Evolutionary conservation across 2,113 vertebrate species (phyloP).

Genomic region (Oncorhynchus tshawytscha): DNA sequence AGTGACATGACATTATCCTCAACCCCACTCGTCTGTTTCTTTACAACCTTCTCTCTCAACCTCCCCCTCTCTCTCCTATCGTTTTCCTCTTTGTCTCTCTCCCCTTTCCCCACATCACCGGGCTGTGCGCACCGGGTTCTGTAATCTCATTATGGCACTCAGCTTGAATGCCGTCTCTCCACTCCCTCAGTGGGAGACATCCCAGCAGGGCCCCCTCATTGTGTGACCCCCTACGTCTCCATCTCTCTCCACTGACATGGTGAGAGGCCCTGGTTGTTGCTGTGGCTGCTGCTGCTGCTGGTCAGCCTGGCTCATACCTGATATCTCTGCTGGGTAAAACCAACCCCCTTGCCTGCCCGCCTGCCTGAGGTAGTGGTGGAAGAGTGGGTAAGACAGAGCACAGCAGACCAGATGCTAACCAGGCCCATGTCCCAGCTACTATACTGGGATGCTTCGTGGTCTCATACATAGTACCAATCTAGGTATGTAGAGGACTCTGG

Average conservation of each 20-base stretch:
- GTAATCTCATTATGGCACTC: too few relatives aligned
- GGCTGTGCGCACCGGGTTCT: too few relatives aligned
- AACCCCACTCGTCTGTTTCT: background rate
- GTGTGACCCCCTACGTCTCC: conserved; percentile 2
- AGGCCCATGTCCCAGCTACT: conserved; percentile 2
- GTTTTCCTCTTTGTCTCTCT: background rate
- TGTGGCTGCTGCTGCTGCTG: conserved; percentile 18
- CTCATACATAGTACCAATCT: background rate
- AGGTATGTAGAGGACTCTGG: background rate
- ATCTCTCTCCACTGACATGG: conserved; percentile 9
- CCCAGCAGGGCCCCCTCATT: conserved; percentile 19
- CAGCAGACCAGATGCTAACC: conserved; percentile 38
- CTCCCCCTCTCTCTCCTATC: background rate
- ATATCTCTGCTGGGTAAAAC: conserved; percentile 2
- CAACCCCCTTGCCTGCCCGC: background rate
- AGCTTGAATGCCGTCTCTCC: too few relatives aligned
- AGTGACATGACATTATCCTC: conserved; percentile 11
- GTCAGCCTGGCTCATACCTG: conserved; percentile 42
- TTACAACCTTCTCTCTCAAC: background rate
- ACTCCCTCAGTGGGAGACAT: conserved; percentile 1
- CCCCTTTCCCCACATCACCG: background rate
- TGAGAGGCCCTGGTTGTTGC: conserved; percentile 27
- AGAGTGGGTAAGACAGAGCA: conserved; percentile 8
- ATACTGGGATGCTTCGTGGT: conserved; percentile 1
- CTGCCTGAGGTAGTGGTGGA: conserved; percentile 3